A percentile compares a stretch with the other conserved stretches of the same genome.
Evolutionary conservation across 2,113 vertebrate genomes (phyloP).

Genomic region (Prolemur simus): DNA sequence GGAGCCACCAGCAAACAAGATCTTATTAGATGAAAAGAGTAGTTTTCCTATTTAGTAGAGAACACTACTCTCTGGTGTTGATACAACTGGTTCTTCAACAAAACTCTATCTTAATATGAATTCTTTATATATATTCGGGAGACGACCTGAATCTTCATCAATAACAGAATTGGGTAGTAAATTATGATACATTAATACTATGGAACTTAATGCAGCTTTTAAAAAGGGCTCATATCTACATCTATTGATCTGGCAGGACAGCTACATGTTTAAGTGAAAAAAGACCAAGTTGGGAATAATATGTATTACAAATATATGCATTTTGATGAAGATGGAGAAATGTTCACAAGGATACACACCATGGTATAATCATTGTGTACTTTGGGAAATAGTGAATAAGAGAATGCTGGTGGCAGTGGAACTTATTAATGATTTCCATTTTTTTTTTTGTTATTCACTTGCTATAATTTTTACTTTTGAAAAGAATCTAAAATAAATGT

Average conservation of each 20-base stretch:
- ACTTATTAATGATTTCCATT: background rate
- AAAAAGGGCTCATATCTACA: background rate
- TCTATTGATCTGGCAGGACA: background rate
- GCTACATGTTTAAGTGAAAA: background rate
- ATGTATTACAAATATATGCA: background rate
- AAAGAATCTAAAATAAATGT: background rate
- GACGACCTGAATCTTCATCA: background rate
- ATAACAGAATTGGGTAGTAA: background rate
- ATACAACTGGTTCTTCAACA: background rate
- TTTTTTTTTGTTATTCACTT: background rate
- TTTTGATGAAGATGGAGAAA: background rate
- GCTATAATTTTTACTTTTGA: background rate
- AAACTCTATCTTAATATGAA: background rate
- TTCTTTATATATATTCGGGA: background rate
- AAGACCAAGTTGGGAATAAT: background rate
- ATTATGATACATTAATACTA: background rate
- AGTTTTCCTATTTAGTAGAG: background rate
- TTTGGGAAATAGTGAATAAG: background rate
- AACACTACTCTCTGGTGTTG: background rate
- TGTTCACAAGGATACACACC: background rate
- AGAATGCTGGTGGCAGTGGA: background rate
- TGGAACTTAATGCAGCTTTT: background rate
- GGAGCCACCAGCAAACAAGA: background rate
- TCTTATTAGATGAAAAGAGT: background rate
- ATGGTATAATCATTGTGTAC: no score